phyloP scores from a whole-genome alignment of 2,113 vertebrate species.

The Sorex fumeus region DNA sequence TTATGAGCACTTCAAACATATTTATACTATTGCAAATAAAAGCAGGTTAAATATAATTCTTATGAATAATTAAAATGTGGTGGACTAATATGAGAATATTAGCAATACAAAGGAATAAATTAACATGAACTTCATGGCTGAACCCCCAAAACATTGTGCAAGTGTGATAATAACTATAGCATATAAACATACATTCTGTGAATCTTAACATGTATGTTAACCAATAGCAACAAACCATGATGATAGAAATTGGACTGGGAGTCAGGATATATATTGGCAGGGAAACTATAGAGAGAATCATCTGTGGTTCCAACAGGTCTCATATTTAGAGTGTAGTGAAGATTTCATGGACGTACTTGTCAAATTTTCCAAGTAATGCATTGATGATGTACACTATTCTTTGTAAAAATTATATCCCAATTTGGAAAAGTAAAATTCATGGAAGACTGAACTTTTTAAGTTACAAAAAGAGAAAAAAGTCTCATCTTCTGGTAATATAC shows the following conservation, averaged over 20 bases:
- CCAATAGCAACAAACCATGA: not conserved
- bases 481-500: not conserved
- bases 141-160: not conserved
- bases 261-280: not conserved
- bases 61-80: not conserved
- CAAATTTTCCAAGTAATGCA: not conserved
- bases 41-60: not conserved
- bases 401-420: not conserved
- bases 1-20: not conserved
- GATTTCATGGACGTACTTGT: not conserved
- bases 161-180: not conserved
- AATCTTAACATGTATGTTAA: not conserved
- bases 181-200: not conserved
- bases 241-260: not conserved
- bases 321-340: not conserved
- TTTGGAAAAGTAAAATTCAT: not conserved
- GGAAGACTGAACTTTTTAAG: not conserved
- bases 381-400: slow-evolving; percentile 1
- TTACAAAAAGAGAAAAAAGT: not conserved
- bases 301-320: not conserved
- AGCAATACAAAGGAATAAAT: not conserved
- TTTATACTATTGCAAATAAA: not conserved
- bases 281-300: not conserved
- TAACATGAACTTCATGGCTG: not conserved
- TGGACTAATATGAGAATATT: not conserved